Percentiles rank a stretch among this genome's conserved stretches.
phyloP scores from a whole-genome alignment of 2,113 vertebrate species.

The Nycticorax nycticorax region DNA sequence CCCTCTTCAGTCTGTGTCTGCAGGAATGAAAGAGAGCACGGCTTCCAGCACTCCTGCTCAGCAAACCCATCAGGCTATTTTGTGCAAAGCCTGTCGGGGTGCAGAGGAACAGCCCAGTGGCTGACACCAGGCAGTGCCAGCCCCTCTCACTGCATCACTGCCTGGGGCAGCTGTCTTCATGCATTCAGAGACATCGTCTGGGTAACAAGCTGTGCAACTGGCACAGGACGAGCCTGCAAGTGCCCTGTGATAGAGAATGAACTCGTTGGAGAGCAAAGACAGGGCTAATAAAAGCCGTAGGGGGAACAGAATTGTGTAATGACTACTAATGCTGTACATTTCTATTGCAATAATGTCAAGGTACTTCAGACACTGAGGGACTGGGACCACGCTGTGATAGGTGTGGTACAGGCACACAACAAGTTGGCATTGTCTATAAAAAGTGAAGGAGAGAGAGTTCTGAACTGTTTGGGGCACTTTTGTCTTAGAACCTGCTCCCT shows the following conservation, averaged over 20 bases:
- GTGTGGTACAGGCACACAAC: neutral
- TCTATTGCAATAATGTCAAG: neutral
- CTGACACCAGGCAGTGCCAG: neutral
- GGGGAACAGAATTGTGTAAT: neutral
- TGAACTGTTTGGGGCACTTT: neutral
- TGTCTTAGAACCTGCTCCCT: neutral
- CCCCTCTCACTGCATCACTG: neutral
- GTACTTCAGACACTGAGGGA: neutral
- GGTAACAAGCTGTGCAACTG: neutral
- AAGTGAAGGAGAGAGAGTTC: neutral
- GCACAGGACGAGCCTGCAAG: neutral
- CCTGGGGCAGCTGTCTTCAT: neutral
- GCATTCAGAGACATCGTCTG: neutral
- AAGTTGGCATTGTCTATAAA: neutral
- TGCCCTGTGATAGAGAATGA: neutral
- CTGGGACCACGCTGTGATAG: neutral
- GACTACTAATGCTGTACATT: neutral
- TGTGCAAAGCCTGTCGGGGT: neutral
- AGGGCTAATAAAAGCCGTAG: neutral
- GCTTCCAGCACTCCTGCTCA: neutral
- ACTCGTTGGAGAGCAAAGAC: neutral
- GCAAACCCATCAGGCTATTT: neutral
- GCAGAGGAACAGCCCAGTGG: neutral
- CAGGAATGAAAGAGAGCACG: neutral
- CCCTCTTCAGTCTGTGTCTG: constrained; percentile 28